Percentiles rank a stretch among this genome's conserved stretches.
Conservation (phyloP, 1,140 invertebrate species). For the Drosophila paulistorum region DNA sequence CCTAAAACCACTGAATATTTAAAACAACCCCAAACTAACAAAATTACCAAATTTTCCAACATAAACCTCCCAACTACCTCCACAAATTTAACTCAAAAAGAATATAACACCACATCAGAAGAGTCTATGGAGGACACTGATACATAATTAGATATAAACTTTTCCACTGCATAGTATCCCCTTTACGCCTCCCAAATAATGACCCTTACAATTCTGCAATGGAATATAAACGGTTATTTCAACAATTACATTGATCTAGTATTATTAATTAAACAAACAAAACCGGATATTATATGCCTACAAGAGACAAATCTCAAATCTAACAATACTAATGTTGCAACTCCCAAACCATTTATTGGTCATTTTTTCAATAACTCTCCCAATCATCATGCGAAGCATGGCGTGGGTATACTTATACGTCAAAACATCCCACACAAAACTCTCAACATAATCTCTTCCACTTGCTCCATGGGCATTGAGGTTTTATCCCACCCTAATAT, state of each 20-base stretch:
- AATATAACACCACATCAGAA: conserved; percentile 9
- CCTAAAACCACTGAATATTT: not conserved
- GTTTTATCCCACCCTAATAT: too few species aligned
- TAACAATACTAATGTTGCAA: not conserved
- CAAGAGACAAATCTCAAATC: not conserved
- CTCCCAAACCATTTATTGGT: conserved; percentile 14
- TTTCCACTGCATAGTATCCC: not conserved
- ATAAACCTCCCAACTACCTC: not conserved
- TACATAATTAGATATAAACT: conserved; percentile 1
- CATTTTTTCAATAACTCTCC: conserved; percentile 9
- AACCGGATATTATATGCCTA: not conserved
- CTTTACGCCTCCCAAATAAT: not conserved
- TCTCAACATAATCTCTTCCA: conserved; percentile 2
- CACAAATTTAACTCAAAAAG: conserved; percentile 1
- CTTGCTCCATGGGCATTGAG: conserved; percentile 19
- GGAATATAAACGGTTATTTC: conserved; percentile 5
- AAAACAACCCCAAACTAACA: not conserved
- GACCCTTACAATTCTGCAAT: conserved; percentile 1
- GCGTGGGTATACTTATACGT: conserved; percentile 6
- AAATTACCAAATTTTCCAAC: not conserved
- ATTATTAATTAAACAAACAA: conserved; percentile 8
- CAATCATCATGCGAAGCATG: conserved; percentile 1
- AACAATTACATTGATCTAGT: conserved; percentile 11
- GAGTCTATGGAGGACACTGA: conserved; percentile 7
- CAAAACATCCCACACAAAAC: conserved; percentile 13